Base-by-base conservation (phyloP, 37 sponge, comb jelly and placozoan genomes). In the Halichondria panicea region DNA sequence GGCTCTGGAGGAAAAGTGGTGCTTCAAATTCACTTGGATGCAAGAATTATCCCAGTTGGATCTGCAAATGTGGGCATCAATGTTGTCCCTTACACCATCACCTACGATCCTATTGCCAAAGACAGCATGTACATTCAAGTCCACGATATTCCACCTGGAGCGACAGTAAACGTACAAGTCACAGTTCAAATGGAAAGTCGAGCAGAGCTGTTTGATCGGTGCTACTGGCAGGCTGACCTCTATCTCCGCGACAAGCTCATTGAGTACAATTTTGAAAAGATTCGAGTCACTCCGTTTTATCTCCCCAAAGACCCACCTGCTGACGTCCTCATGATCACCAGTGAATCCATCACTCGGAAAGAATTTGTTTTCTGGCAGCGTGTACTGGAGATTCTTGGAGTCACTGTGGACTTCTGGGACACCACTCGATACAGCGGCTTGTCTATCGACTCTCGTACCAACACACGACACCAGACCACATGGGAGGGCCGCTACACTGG, bases 311-410 rank as follows among this genome's bases (percentile, higher is more conserved):
- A 71, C 37, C 83, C 92, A 38, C 66, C 83, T 40, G 74, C 83
- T 19, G 92, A 91, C 46, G 57, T 86, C 0, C 72, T 91, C 19
- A 68, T 91, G 70, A 62, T 91, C 21, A 91, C 92, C 19, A 63
- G 71, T 43, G 25, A 68, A 22, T 7, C 22, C 28, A 77, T 91
- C 45, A 27, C 60, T 4, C 44, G 80, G 31, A 59, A 61, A n/a
- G 82, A 85, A 63, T 90, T 85, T 68, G 66, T 81, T 9, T 81
- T 90, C 35, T 90, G 91, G 91, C 86, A 90, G 76, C 54, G 44
- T 19, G 35, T 90, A 4, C 52, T 90, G 6, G 63, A 81, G 38
- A 68, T 18, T 24, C 43, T 90, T 54, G 27, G 54, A 44, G 72
- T 68, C 1, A 79, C 50, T 4, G 85, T 84, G 9, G 84, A 83